Evolutionary conservation across 37 sponge, comb jelly and placozoan genomes (phyloP), one percentile per base, ranked within the genome.

Genomic region (Dysidea cf. avara): DNA sequence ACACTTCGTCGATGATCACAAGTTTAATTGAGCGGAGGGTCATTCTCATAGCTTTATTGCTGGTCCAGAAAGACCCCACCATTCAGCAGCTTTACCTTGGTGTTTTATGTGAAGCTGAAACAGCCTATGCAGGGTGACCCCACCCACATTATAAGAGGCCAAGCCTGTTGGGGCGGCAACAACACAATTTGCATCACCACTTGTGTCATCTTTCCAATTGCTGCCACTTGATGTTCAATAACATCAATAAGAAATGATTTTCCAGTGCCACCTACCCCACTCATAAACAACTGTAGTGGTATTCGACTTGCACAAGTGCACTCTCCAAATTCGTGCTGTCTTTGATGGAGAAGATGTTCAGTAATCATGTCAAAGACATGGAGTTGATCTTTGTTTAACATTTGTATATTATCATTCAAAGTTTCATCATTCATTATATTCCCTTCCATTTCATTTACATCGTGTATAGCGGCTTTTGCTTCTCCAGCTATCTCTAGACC

Each of bases 1-100:
- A 46, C 7, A 84, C 48, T 53, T 84, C 85, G 61, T 84, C 85
- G 50, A 84, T 77, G 52, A 84, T 77, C 56, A 84, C 34, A 6
- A 76, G 54, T 29, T 68, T 48, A 11, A 83, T 22, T 36, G 48
- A 9, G 17, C 54, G 58, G 32, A 84, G 46, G 16, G 34, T 58
- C 14, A 29, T 61, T 69, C 72, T 59, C 59, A 77, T 69, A 26
- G 59, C 60, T 20, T 58, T 2, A 38, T 54, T 18, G 62, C 25
- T 31, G 17, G n/a, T 33, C 69, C 59, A 9, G 47, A 47, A 20
- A 83, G 63, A 39, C 64, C 6, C 51, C 71, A 51, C n/a, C 76
- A 83, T n/a, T 58, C 48, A 31, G 66, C 64, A 22, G 46, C 40
- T 24, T 61, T 56, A n/a, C 58, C 72, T 51, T 68, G 59, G 33